Base-by-base conservation (phyloP, 2,888 invertebrate genomes). In the Meiosimyza platycephala region DNA sequence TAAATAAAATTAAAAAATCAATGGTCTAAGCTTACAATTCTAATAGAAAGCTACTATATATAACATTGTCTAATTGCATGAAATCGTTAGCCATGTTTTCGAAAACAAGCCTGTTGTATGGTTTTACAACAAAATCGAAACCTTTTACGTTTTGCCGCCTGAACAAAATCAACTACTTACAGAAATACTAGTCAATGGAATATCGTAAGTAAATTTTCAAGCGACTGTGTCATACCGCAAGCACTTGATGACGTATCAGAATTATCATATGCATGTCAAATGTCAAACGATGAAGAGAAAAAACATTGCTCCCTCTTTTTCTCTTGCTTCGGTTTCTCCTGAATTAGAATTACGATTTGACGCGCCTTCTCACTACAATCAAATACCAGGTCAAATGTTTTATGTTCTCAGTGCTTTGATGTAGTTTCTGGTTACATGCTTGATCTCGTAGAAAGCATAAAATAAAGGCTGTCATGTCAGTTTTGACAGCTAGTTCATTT, bases 221-320 rank as follows among this genome's bases (percentile, higher is more conserved):
- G 60, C 54, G 52, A 48, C 57, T 28, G 50, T 18, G 59, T 57
- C 18, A 28, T 18, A 51, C 72, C 72, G 59, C 59, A 68, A 40
- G 72, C 75, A 71, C 70, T 82, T 84, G 85, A 83, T 85, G 86
- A 86, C 86, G 86, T 86, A 85, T 85, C 85, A 86, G 81, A 86
- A 86, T 86, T 86, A 84, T 85, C 83, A 84, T 86, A 86, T 84
- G 84, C 85, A 84, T 83, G 84, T 85, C 83, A 85, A 82, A 82
- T 84, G 82, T 82, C 82, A 63, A 40, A 63, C 16, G 40, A 18
- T 40, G 48, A 40, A 59, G 16, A 62, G 33, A n/a, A 40, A 48
- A 60, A 40, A 40, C n/a, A 16, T n/a, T 15, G 11, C 50, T 59
- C 22, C 57, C 52, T 33, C 52, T 40, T 6, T 16, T 33, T 40